Base-by-base conservation (phyloP, 2,113 vertebrate species). In the Morphnarchus princeps region DNA sequence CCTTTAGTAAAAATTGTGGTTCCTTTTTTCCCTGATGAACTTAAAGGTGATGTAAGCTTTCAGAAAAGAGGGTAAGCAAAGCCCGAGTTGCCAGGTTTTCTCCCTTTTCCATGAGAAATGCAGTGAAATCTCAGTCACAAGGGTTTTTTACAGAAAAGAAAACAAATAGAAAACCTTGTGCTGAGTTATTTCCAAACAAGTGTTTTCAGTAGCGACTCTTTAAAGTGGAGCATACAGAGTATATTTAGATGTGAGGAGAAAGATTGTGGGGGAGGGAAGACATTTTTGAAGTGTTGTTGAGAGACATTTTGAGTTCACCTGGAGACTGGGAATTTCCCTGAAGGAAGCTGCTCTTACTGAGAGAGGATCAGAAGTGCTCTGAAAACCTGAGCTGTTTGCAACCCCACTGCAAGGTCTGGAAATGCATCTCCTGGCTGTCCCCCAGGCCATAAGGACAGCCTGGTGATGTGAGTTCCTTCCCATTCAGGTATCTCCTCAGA, bases 301-400 rank as follows among this genome's bases (percentile, higher is more conserved):
- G 81, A 95, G 93, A 95, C 89, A 3, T 93, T 96, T 95, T 96
- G 91, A 93, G 95, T 94, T 95, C 95, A 95, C 34, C 59, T 82
- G 67, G 49, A 67, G 73, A 29, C 47, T 43, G 52, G 50, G 71
- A 74, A 74, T 38, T 93, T 77, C 40, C 38, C 25, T 65, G 6
- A 76, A 72, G 66, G 45, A 84, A 77, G 43, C 38, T 7, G 57
- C 21, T 25, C 14, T 49, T 36, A 1, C 3, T 47, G 52, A 36
- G 36, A 31, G 34, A 21, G 25, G 8, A 49, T 87, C 43, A 69
- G 81, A 87, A 81, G 45, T 14, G 32, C 36, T 40, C n/a, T 78
- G 65, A 36, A 82, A 76, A 63, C 17, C 8, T 1, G 5, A 66
- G 63, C 32, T 32, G 8, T 78, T 63, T 42, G 54, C 45, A 91